Conservation (phyloP, 2,113 vertebrate species). For the Laticauda laticaudata region DNA sequence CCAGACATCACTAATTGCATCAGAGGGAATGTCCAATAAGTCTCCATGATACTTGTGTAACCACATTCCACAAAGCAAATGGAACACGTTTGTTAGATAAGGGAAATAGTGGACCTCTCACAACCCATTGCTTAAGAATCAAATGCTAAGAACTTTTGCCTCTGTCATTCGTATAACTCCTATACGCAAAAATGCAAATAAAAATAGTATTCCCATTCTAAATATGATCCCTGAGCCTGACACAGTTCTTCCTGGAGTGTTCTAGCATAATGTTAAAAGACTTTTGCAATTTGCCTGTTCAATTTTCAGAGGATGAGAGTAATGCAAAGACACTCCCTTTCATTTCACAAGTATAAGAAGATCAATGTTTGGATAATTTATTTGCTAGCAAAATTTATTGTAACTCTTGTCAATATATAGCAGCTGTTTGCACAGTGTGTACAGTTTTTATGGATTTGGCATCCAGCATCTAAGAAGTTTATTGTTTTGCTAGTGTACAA, state of each 20-base stretch:
- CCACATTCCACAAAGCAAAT: neutral
- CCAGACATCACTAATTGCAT: conserved; percentile 15
- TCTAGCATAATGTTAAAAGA: neutral
- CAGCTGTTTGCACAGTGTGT: neutral
- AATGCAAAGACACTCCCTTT: neutral
- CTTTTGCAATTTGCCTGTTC: neutral
- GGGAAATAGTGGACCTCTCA: neutral
- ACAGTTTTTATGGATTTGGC: neutral
- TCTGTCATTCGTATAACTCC: neutral
- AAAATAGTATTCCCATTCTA: neutral
- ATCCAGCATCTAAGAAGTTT: neutral
- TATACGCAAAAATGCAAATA: neutral
- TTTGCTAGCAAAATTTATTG: neutral
- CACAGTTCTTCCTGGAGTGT: neutral
- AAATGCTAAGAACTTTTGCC: neutral
- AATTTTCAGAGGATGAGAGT: neutral
- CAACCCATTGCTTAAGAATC: neutral
- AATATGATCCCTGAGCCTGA: neutral
- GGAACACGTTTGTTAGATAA: neutral
- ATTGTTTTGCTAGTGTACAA: neutral
- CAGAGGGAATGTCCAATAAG: conserved; percentile 22
- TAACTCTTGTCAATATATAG: neutral
- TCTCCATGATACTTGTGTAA: conserved; percentile 8
- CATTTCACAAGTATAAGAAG: neutral
- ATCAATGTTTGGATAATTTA: neutral